Evolutionary conservation across 2,888 invertebrate species (phyloP), one percentile per base, ranked within the genome.

Genomic region (Epistrophe grossulariae): DNA sequence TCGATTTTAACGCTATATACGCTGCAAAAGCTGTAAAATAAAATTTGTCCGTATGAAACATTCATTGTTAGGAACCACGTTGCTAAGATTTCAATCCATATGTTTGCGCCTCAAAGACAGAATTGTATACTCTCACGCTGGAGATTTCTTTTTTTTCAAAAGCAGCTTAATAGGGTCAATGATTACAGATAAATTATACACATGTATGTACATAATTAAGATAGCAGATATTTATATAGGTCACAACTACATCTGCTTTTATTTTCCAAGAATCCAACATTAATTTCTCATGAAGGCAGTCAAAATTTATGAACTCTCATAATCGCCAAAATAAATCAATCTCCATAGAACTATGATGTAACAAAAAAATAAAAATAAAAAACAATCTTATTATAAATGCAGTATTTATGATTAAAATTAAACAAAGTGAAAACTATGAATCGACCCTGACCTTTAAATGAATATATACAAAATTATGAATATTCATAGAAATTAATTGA

Each of bases 401-500:
- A 59, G 9, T 60, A 31, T 24, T 43, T 9, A 45, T 35, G 19
- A 17, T 45, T 24, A 31, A 48, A 24, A 43, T 50, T 13, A 31
- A 35, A 68, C 48, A 50, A 28, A 17, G 17, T 50, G 15, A 43
- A 52, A 13, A 28, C 10, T 38, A 28, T 24, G 3, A 55, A 40
- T 43, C 55, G 70, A 55, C 70, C 70, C 55, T 70, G 70, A 70
- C 70, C 70, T 70, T 70, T 35, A 40, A 50, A 52, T 50, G 10
- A 52, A 70, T 70, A 70, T 55, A 9, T 31, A 31, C 7, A 31
- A 31, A 31, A 31, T 31, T 31, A 52, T 50, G 15, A 52, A 70
- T 70, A 70, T 55, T 70, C 52, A 55, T 55, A 40, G 40, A 15
- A 62, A 62, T 62, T 43, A 70, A 40, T 28, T 55, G 19, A 11